phyloP scores from a whole-genome alignment of 2,797 vertebrate genomes.

The Synaphobranchus kaupii region DNA sequence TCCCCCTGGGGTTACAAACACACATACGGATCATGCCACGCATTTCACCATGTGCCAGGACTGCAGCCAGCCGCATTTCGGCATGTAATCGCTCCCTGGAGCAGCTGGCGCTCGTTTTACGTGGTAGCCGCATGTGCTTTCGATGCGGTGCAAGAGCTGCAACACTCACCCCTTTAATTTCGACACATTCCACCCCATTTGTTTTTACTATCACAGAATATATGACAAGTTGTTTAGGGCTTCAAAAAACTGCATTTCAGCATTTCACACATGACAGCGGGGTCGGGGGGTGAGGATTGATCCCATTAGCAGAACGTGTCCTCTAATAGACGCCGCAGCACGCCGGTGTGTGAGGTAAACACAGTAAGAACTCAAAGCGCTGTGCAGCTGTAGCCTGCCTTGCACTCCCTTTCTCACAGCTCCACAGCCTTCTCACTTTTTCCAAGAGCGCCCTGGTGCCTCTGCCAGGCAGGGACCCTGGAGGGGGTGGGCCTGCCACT shows the following conservation, averaged over 20 bases:
- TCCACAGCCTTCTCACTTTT: constrained; percentile 4
- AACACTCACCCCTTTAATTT: background rate
- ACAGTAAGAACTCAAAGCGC: background rate
- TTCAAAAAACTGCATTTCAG: background rate
- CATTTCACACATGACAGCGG: background rate
- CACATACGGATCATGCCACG: constrained; percentile 55
- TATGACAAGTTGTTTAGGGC: background rate
- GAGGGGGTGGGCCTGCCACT: constrained; percentile 25
- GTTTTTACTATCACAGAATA: background rate
- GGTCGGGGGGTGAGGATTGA: background rate
- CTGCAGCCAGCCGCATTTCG: constrained; percentile 34
- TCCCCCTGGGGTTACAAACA: constrained; percentile 55
- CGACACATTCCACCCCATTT: background rate
- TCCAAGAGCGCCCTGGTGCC: background rate
- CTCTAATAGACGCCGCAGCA: background rate
- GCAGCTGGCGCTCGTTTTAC: constrained; percentile 13
- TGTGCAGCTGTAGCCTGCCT: background rate
- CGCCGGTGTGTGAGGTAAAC: background rate
- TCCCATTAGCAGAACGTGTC: background rate
- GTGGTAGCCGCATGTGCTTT: background rate
- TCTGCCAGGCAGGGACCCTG: constrained; percentile 44
- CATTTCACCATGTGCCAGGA: constrained; percentile 53
- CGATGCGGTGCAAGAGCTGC: background rate
- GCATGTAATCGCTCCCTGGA: constrained; percentile 33
- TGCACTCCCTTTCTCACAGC: background rate